phyloP scores from a whole-genome alignment of 2,113 vertebrate species.

The Neogobius melanostomus region DNA sequence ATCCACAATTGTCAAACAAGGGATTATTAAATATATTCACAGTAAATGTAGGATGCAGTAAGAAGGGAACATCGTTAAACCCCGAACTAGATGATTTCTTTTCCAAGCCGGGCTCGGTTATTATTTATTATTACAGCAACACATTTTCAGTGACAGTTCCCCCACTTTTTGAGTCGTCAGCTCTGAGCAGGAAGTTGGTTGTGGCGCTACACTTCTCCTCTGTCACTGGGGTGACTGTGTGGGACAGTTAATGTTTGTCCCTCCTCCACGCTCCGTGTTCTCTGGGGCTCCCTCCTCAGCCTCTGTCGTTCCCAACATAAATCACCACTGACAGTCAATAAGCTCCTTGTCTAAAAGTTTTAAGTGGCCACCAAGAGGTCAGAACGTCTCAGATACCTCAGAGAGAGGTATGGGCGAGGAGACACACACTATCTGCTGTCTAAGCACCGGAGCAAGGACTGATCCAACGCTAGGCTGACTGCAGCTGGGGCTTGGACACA shows the following conservation, averaged over 20 bases:
- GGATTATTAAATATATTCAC: too few species aligned
- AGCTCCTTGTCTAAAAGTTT: slow-evolving; percentile 58
- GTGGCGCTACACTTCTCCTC: not conserved
- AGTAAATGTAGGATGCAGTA: too few species aligned
- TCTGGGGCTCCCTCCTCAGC: slow-evolving; percentile 9
- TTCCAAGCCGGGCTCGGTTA: too few species aligned
- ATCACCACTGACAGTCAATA: slow-evolving; percentile 60
- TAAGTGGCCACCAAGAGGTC: slow-evolving; percentile 53
- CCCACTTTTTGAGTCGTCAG: not conserved
- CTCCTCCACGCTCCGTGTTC: slow-evolving; percentile 5
- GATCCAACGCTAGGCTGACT: slow-evolving; percentile 23
- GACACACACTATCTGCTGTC: slow-evolving; percentile 47
- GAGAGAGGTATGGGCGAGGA: slow-evolving; percentile 24
- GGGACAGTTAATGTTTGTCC: slow-evolving; percentile 21
- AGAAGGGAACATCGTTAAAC: too few species aligned
- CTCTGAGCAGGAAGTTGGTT: not conserved
- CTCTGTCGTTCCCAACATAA: slow-evolving; percentile 42
- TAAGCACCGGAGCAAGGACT: slow-evolving; percentile 35
- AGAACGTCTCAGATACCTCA: slow-evolving; percentile 40
- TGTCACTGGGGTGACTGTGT: not conserved
- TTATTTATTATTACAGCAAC: too few species aligned
- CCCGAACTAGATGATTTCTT: too few species aligned
- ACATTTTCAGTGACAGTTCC: not conserved
- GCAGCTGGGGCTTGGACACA: slow-evolving; percentile 19
- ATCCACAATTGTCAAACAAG: too few species aligned